Conservation (phyloP, 2,888 invertebrate species). For the Apoderus coryli region DNA sequence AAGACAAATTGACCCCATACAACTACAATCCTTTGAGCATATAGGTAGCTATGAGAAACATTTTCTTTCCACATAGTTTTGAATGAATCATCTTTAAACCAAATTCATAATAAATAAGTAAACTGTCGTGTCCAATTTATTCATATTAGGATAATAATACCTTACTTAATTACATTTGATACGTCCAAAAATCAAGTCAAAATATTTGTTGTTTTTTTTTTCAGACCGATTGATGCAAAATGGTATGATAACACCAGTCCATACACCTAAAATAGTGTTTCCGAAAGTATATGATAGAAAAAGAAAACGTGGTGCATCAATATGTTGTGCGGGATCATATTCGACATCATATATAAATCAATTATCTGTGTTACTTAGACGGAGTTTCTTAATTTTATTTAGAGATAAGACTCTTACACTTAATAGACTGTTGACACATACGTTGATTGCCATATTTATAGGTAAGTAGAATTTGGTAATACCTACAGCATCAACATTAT, state of each 20-base stretch:
- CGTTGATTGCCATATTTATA: constrained; percentile 64
- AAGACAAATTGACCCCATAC: constrained; percentile 27
- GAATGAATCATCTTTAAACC: no score
- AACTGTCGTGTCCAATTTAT: no score
- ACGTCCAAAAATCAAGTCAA: no score
- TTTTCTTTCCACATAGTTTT: not conserved
- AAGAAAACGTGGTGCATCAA: constrained; percentile 11
- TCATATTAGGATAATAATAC: no score
- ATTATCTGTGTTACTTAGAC: constrained; percentile 42
- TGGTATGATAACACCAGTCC: constrained; percentile 39
- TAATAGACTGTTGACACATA: constrained; percentile 64
- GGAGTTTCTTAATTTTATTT: constrained; percentile 48
- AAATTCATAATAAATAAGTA: no score
- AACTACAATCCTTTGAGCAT: constrained; percentile 29
- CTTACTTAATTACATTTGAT: no score
- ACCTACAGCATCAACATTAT: no score
- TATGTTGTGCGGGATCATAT: constrained; percentile 30
- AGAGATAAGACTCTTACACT: constrained; percentile 62
- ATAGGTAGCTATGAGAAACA: constrained; percentile 28
- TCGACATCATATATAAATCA: constrained; percentile 45
- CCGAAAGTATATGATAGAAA: constrained; percentile 15
- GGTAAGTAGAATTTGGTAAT: no score
- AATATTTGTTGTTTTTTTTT: constrained; percentile 19
- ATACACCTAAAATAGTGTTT: constrained; percentile 30
- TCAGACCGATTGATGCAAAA: constrained; percentile 37